Conservation (phyloP, 2,113 vertebrate genomes). For the Philantomba maxwellii region DNA sequence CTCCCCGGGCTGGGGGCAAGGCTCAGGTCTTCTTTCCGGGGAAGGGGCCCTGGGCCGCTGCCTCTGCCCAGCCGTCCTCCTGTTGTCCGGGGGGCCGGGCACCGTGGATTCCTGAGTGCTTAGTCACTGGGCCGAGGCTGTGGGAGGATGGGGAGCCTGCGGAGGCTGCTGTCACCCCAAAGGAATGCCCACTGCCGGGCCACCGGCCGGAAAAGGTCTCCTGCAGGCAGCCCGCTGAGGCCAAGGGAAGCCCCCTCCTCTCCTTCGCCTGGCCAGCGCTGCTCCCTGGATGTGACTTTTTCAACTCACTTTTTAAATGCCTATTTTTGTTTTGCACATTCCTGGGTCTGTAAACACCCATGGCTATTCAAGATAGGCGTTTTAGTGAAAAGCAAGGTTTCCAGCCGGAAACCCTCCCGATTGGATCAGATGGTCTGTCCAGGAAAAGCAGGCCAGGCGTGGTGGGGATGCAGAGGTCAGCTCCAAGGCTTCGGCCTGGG, state of each 20-base stretch:
- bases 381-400: neutral
- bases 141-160: constrained; percentile 77
- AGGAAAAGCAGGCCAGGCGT: neutral
- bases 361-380: neutral
- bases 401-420: neutral
- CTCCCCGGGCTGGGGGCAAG: neutral
- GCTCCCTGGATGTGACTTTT: neutral
- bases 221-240: neutral
- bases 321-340: neutral
- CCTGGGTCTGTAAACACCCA: neutral
- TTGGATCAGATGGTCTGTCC: neutral
- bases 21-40: neutral
- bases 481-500: neutral
- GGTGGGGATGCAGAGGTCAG: neutral
- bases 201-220: constrained; percentile 17
- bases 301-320: neutral
- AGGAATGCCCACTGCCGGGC: constrained; percentile 75
- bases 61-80: neutral
- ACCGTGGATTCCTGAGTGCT: constrained; percentile 81
- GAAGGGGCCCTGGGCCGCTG: neutral
- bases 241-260: neutral
- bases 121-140: constrained; percentile 75
- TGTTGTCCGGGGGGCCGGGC: constrained; percentile 78
- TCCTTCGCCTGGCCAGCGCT: neutral
- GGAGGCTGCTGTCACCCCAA: constrained; percentile 80